Evolutionary conservation across 2,797 vertebrate genomes (phyloP), one percentile per base, ranked within the genome.

Genomic region (Tragelaphus eurycerus): DNA sequence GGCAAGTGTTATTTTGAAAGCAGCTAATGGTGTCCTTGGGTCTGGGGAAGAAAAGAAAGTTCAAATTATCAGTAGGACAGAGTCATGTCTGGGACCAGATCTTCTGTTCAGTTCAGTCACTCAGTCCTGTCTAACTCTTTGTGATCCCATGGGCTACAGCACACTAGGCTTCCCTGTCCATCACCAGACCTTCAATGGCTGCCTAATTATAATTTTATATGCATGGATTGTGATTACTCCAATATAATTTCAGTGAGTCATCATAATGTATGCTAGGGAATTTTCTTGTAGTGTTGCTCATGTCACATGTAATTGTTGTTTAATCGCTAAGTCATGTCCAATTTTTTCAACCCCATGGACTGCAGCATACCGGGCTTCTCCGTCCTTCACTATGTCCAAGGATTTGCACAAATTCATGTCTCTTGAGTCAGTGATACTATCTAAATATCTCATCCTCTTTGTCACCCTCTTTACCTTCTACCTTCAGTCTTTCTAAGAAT

Each of bases 131-230:
- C 64, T 10, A 38, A 38, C 64, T 38, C n/a, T 71, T 12, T 12
- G 19, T 0, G 0, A 38, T 1, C 19, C 64, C 19, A 12, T 23
- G 11, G 34, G 34, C 64, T 23, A 38, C 2, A 71, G 34, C 5
- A 38, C 64, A 71, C 2, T 10, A 38, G 64, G 10, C 10, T 38
- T 71, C 64, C 64, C 64, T 71, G 64, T 71, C 34, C 64, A 71
- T 71, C 64, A 25, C n/a, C 21, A 38, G 46, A 50, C 11, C 17
- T 50, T 81, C 31, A 52, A 4, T 54, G 50, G 50, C 50, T 52
- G 31, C 78, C 78, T 54, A n/a, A 23, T 54, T 82, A 38, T 2
- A 38, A 15, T 55, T 55, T 55, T 83, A 52, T 83, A 38, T 55
- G 79, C 79, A 13, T 55, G 52, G 2, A 15, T 25, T 34, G 21